Base-by-base conservation (phyloP, 2,797 vertebrate genomes). In the Crocodylus rhombifer region DNA sequence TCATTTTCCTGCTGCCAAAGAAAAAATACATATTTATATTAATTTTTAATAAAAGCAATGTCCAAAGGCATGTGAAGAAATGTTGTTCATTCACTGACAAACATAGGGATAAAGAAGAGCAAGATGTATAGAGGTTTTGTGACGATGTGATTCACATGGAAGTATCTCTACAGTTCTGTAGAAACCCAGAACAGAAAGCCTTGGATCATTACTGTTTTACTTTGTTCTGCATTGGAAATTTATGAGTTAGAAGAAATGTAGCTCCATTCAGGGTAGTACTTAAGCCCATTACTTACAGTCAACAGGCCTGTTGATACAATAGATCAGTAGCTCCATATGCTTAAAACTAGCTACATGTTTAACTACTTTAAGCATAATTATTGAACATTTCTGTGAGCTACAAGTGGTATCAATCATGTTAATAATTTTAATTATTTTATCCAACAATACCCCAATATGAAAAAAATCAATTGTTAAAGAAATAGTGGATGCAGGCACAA, bases 51-150 rank as follows among this genome's bases (percentile, higher is more conserved):
- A 18, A n/a, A 81, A 87, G 17, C 5, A n/a, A 11, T 2, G 51
- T 4, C 13, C 42, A 51, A 51, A 30, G 17, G 23, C 42, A 36
- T 62, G 36, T 67, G 74, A 88, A 25, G n/a, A 69, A 7, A 4
- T 0, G 0, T 57, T 61, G 42, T 51, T 51, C 42, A 51, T 51
- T 51, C 42, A 16, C 1, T 3, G 5, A 18, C 36, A 11, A 26
- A 28, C 10, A 64, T 81, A 33, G 13, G 69, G 36, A 51, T 23
- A 18, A 13, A 28, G 17, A n/a, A 83, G 25, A 69, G 6, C 1
- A 28, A 81, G 71, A 86, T 75, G 13, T 5, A 25, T 79, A 23
- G 23, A 58, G 15, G 71, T 7, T 25, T 77, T 60, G n/a, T 60
- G 14, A 11, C 3, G 14, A 58, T 21, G 25, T 21, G 58, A 10